Base-by-base conservation (phyloP, 2,797 vertebrate species). In the Hyperoplus immaculatus region DNA sequence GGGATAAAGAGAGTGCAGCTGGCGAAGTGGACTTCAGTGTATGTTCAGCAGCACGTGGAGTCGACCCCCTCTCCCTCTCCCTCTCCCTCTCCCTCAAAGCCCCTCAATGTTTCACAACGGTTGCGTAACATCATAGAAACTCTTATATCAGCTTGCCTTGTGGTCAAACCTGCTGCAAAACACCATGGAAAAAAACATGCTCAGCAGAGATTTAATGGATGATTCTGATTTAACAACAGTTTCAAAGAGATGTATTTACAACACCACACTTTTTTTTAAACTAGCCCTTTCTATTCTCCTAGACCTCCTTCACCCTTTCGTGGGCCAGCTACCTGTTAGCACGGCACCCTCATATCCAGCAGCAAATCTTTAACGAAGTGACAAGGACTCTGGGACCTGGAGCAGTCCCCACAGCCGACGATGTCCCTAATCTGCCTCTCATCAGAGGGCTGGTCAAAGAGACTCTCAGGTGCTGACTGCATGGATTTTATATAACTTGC, bases 261-360 rank as follows among this genome's bases (percentile, higher is more conserved):
- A 38, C 2, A 3, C 5, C 10, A 45, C 43, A 45, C 8, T 6
- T 9, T 58, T 15, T 41, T 12, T 36, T 16, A 18, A 46, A 15
- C 11, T 8, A 0, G 9, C 42, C 29, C 57, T 38, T 45, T 64
- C 3, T 55, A 1, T 73, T 68, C 1, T 81, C 47, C 2, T 64
- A 98, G 98, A 98, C 97, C 1, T 98, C 97, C n/a, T 97, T 97
- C 90, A 97, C 97, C 0, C 88, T 98, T 68, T 97, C 97, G 1
- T 98, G 97, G 97, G 95, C 96, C 29, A 89, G 88, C n/a, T 97
- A 97, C 78, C 94, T 99, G 70, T 87, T 99, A 75, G 98, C 97
- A 2, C 95, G 86, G 12, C 93, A 98, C 79, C 97, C 97, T 5
- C 82, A 92, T 6, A 84, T 95, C 58, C 97, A 99, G 75, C 90